Evolutionary conservation across 2,888 invertebrate genomes (phyloP).

Genomic region (Rotaria sp.): DNA sequence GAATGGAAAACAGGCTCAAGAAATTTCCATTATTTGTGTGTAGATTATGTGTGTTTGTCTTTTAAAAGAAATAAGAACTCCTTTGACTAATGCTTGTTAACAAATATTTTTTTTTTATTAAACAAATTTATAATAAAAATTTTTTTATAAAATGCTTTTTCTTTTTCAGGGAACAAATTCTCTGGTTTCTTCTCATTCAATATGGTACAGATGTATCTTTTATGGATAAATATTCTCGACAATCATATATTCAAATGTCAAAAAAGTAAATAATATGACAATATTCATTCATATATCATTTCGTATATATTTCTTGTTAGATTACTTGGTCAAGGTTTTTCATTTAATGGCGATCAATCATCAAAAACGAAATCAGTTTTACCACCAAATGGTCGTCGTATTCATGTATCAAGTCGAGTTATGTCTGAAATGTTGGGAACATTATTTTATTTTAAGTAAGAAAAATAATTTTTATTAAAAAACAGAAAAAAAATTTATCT

Average conservation of each 20-base stretch:
- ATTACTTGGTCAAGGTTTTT: conserved; percentile 17
- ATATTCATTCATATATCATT: neutral
- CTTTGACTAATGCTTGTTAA: too few species aligned
- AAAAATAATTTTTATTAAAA: neutral
- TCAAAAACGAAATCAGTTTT: neutral
- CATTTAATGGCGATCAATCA: neutral
- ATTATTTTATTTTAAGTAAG: neutral
- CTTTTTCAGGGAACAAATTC: conserved; percentile 6
- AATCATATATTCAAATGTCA: neutral
- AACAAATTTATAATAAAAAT: too few species aligned
- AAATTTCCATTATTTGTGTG: neutral
- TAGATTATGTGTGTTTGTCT: neutral
- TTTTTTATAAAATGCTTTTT: neutral
- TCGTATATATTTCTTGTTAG: neutral
- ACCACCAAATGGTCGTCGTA: neutral
- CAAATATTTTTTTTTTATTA: too few species aligned
- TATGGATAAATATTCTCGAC: conserved; percentile 8
- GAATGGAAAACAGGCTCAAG: neutral
- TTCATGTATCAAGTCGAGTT: neutral
- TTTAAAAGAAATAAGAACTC: too few species aligned
- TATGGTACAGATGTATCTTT: neutral
- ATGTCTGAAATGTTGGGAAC: conserved; percentile 23
- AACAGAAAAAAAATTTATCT: neutral
- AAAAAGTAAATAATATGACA: neutral
- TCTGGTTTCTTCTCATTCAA: conserved; percentile 17